Conservation (phyloP, 2,888 invertebrate species). For the Ophion slaviceki region DNA sequence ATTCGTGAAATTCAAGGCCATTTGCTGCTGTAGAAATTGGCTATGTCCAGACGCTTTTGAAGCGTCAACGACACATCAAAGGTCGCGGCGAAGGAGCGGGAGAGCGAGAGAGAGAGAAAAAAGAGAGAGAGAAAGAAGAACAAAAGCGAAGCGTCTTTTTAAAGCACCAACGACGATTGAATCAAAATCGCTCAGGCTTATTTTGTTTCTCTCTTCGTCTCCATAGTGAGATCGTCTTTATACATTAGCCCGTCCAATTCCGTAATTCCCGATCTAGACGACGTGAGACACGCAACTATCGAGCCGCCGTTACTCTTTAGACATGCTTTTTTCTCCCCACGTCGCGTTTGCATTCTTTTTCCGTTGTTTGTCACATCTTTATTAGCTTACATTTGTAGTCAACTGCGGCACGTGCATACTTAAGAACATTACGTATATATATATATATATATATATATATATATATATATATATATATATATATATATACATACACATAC, state of each 20-base stretch:
- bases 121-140: neutral
- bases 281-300: constrained; percentile 22
- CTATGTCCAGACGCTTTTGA: constrained; percentile 2
- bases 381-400: constrained; percentile 54
- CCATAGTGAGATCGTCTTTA: constrained; percentile 28
- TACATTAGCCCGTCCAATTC: constrained; percentile 1
- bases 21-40: neutral
- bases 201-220: constrained; percentile 37
- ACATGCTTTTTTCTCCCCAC: constrained; percentile 6
- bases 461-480: constrained; percentile 62
- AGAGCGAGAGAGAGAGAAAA: constrained; percentile 10
- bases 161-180: constrained; percentile 57
- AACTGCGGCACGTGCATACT: constrained; percentile 57
- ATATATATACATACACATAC: constrained; percentile 56
- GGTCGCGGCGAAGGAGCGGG: constrained; percentile 9
- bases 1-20: constrained; percentile 7
- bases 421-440: constrained; percentile 68
- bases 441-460: constrained; percentile 59
- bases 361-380: constrained; percentile 29
- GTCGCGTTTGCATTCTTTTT: constrained; percentile 30
- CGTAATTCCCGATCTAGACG: constrained; percentile 7
- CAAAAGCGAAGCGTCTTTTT: constrained; percentile 44
- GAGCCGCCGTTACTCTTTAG: constrained; percentile 38
- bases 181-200: constrained; percentile 35
- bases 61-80: constrained; percentile 23